Evolutionary conservation across 2,797 vertebrate species (phyloP), one percentile per base, ranked within the genome.

Genomic region (Channallabes apus): DNA sequence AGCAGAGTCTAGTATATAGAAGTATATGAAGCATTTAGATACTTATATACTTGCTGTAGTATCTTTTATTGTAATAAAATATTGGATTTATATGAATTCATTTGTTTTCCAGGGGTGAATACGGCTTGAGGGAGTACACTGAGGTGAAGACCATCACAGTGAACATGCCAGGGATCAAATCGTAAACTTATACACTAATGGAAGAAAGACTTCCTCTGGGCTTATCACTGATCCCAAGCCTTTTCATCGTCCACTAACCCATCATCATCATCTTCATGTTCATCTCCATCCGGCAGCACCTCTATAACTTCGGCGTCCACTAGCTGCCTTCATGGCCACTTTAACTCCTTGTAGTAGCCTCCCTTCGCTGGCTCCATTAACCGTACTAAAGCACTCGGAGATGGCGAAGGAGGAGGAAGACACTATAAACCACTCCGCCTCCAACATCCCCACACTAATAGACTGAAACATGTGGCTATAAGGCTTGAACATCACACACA

Each of bases 71-170:
- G 6, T n/a, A 11, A 46, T 15, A 75, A 22, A 35, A 41, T 18
- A 3, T 27, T 29, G 17, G 56, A 76, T 32, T 85, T 15, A 82
- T 51, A 76, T 11, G 3, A 12, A 11, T 9, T 18, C 24, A 78
- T 6, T 67, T 32, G 20, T 85, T 89, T 94, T 94, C 69, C 89
- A 99, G 98, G 95, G 98, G 98, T 67, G 98, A 99, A 82, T 95
- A 94, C 2, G 97, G 98, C 88, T 91, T 99, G 92, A 96, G 95
- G 90, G 98, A 99, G 92, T 99, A 99, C 93, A 96, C 97, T 15
- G 98, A 99, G 94, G 93, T 98, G 90, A 99, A 99, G 96, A 99
- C 98, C 71, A 97, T 99, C 93, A 99, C 98, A 0, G 97, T 99
- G 93, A 99, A 97, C 95, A 95, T 99, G 92, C 96, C 96, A 69